A percentile compares a stretch with the other conserved stretches of the same genome.
phyloP scores from a whole-genome alignment of 1,140 invertebrate species.

The Drosophila asahinai region DNA sequence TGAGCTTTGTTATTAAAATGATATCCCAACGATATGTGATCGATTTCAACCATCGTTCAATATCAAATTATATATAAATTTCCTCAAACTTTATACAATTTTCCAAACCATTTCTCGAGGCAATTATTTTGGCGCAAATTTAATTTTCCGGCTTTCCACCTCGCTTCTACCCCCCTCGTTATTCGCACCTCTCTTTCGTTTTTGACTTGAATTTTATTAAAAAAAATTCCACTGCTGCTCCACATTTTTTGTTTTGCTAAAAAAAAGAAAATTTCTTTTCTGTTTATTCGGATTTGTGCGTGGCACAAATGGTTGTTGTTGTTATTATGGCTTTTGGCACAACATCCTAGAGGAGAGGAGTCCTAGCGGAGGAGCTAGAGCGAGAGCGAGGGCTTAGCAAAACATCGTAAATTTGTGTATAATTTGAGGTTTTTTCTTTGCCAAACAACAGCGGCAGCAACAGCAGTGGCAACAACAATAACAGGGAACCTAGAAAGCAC shows the following conservation, averaged over 20 bases:
- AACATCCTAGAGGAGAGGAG: neutral
- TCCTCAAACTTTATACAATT: neutral
- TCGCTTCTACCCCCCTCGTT: neutral
- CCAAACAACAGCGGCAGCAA: conserved; percentile 43
- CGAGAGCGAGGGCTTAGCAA: conserved; percentile 31
- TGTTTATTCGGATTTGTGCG: conserved; percentile 29
- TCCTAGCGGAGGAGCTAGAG: too few relatives aligned
- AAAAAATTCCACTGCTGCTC: neutral
- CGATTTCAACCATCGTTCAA: too few relatives aligned
- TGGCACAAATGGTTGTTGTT: conserved; percentile 17
- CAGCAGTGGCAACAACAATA: conserved; percentile 14
- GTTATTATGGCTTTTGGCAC: conserved; percentile 46
- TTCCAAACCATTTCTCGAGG: neutral
- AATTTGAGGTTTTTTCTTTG: conserved; percentile 64
- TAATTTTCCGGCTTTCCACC: conserved; percentile 3
- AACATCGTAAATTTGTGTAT: conserved; percentile 66
- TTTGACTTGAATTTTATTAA: conserved; percentile 24
- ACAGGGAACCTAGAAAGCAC: conserved; percentile 21
- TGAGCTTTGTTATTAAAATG: too few relatives aligned
- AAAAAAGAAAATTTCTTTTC: neutral
- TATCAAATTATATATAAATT: neutral
- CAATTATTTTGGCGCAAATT: neutral
- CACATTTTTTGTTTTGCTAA: conserved; percentile 1
- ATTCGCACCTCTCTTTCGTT: conserved; percentile 1
- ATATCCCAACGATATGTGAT: neutral